Percentiles rank a stretch among this genome's conserved stretches.
phyloP scores from a whole-genome alignment of 1,140 invertebrate species.

The Oedothorax gibbosus region DNA sequence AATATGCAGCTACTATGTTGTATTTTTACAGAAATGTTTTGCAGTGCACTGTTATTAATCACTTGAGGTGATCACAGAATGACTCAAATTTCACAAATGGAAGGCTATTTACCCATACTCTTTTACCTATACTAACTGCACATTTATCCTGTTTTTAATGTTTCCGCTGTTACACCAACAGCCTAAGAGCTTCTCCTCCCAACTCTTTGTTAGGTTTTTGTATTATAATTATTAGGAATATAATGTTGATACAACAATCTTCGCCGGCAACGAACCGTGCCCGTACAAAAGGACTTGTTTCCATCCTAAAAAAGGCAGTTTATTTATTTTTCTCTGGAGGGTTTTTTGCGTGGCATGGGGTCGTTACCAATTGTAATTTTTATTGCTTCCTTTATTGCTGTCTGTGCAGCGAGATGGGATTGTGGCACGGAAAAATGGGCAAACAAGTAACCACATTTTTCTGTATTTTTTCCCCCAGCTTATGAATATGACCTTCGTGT shows the following conservation, averaged over 20 bases:
- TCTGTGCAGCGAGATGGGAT: slow-evolving; percentile 28
- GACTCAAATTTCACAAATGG: slow-evolving; percentile 43
- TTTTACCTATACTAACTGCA: neutral
- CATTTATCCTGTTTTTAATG: slow-evolving; percentile 54
- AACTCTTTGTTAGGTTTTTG: neutral
- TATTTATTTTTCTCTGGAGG: slow-evolving; percentile 38
- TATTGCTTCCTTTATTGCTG: slow-evolving; percentile 50
- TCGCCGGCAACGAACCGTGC: slow-evolving; percentile 29
- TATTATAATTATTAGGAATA: slow-evolving; percentile 51
- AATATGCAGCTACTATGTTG: no score
- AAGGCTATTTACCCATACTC: slow-evolving; percentile 12
- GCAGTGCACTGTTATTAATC: slow-evolving; percentile 10
- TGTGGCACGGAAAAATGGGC: slow-evolving; percentile 33
- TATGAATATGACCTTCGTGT: no score
- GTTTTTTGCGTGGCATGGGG: slow-evolving; percentile 42
- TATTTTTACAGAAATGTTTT: no score
- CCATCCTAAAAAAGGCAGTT: neutral
- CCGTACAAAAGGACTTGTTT: slow-evolving; percentile 16
- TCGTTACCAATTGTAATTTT: slow-evolving; percentile 59
- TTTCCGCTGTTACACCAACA: slow-evolving; percentile 47
- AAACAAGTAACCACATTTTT: slow-evolving; percentile 5
- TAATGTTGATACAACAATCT: slow-evolving; percentile 59
- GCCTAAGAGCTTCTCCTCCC: slow-evolving; percentile 4
- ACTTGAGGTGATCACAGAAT: neutral
- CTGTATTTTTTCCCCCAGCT: slow-evolving; percentile 7